Base-by-base conservation (phyloP, 1,140 invertebrate species). In the Wiebesia pumilae region DNA sequence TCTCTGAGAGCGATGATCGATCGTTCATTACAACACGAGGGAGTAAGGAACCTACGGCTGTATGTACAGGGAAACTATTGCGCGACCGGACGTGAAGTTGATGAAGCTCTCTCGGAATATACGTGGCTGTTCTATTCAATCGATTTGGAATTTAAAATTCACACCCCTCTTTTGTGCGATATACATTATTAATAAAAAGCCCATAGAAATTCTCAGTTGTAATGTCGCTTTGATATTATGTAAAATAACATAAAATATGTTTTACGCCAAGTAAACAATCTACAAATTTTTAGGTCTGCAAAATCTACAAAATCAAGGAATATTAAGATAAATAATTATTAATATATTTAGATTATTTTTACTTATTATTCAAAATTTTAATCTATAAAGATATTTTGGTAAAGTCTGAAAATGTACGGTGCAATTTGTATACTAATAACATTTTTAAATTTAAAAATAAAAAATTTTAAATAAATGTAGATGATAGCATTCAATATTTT, bases 71-170 rank as follows among this genome's bases (percentile, higher is more conserved):
- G 67, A 73, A 83, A 43, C 81, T 83, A 73, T 71, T 54, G 81
- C 35, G 47, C 71, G 65, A 83, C 69, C 71, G 82, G 82, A 83
- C 24, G 82, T 77, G 71, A 83, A 83, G 51, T 83, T 83, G 51
- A 83, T 83, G 82, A 83, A 83, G 47, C 51, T 62, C 71, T 62
- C 43, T 62, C 33, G 33, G 51, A 75, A 73, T 75, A 83, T 83
- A 62, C 24, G 47, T 30, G 69, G 14, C 1, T 14, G 43, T 14
- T 38, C 47, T n/a, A n/a, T 12, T 83, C 71, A 24, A 77, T 83
- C 69, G 51, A 77, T 27, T 83, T 54, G 19, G 51, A 83, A 83
- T 83, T 83, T 83, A 83, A 83, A 83, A 75, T 83, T 38, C 30
- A 30, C 33, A 9, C 82, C 16, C 51, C 27, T 35, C 51, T 73